Conservation (phyloP, 2,113 vertebrate species). For the Odocoileus hemionus region DNA sequence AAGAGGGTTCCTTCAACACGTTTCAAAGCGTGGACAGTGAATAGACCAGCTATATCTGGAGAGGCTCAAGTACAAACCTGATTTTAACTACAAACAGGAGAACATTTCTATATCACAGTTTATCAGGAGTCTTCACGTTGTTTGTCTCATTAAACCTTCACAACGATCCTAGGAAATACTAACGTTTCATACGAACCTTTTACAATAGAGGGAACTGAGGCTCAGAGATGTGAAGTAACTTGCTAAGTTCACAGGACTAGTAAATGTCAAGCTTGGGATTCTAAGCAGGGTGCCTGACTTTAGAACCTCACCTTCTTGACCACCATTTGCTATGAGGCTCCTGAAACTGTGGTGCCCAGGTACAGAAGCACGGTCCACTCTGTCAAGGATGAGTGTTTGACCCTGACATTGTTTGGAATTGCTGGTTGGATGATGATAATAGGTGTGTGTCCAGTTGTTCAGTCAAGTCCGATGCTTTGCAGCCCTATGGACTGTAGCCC, state of each 20-base stretch:
- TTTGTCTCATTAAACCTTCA: neutral
- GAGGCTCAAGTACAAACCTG: neutral
- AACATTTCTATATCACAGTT: neutral
- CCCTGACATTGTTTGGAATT: neutral
- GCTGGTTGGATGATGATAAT: neutral
- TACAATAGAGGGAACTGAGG: neutral
- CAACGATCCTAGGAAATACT: neutral
- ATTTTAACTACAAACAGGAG: neutral
- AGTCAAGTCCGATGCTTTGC: neutral
- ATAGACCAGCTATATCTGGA: neutral
- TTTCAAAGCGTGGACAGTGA: rapidly evolving
- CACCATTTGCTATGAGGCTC: rapidly evolving
- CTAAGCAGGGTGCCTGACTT: neutral
- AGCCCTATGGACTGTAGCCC: neutral
- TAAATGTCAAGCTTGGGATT: neutral
- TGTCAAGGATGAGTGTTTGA: neutral
- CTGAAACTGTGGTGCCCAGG: neutral
- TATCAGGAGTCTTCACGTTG: neutral
- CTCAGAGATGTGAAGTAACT: neutral
- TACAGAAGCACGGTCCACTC: too few species aligned
- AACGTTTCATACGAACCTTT: neutral
- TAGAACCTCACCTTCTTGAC: neutral
- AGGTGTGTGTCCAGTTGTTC: neutral
- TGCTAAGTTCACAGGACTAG: neutral
- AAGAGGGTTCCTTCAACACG: neutral